Evolutionary conservation across 1,140 invertebrate species (phyloP).

Genomic region (Pogonus chalceus): DNA sequence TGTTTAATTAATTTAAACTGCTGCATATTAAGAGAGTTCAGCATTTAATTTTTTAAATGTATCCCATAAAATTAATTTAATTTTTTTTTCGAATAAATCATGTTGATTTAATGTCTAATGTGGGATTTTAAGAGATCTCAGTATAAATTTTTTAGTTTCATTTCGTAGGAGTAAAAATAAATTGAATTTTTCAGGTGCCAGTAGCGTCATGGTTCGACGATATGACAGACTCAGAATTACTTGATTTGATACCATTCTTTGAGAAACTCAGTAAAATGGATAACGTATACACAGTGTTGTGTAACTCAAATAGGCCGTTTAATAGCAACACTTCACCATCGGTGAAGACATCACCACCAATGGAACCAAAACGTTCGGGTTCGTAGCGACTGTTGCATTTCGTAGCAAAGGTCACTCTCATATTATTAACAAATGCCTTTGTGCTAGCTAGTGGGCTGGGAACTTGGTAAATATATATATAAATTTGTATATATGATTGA

Average conservation of each 20-base stretch:
- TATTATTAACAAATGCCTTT: constrained; percentile 1
- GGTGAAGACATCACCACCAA: not conserved
- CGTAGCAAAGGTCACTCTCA: not conserved
- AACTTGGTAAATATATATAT: constrained; percentile 7
- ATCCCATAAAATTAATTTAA: no score
- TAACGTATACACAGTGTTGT: constrained; percentile 85
- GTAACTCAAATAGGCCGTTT: constrained; percentile 79
- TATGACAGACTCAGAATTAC: constrained; percentile 86
- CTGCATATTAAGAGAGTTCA: no score
- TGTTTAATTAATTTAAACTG: no score
- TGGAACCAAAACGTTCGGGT: not conserved
- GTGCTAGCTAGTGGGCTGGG: constrained; percentile 1
- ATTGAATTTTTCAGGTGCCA: constrained; percentile 78
- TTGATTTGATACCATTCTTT: constrained; percentile 92
- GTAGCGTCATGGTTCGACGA: constrained; percentile 97
- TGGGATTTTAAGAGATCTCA: no score
- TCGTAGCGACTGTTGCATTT: not conserved
- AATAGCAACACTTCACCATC: constrained; percentile 33
- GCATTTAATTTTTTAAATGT: no score
- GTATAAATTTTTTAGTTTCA: no score
- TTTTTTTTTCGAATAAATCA: no score
- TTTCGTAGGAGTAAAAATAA: no score
- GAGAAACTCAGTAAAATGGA: constrained; percentile 90
- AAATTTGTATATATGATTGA: no score
- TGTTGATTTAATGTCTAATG: no score